Evolutionary conservation across 2,888 invertebrate species (phyloP).

Genomic region (Cephus runcator): DNA sequence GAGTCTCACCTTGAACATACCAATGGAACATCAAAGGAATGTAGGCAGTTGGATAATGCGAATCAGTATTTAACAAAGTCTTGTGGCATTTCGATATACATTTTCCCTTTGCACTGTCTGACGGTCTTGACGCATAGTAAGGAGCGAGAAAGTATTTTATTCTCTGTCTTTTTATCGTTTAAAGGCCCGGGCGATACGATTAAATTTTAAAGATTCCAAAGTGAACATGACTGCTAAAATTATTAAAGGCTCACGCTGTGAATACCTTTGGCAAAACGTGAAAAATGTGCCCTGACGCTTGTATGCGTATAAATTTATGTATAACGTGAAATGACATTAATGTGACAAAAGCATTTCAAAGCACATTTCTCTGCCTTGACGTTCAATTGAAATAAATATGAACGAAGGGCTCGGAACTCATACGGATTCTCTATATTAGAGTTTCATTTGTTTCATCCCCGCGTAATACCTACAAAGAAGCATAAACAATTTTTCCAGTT

Average conservation of each 20-base stretch:
- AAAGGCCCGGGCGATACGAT: neutral
- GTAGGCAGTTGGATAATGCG: neutral
- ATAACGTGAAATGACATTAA: neutral
- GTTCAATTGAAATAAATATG: neutral
- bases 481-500: neutral
- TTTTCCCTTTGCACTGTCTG: neutral
- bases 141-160: neutral
- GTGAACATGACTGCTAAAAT: neutral
- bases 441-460: neutral
- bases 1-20: constrained; percentile 56
- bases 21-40: neutral
- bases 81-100: neutral
- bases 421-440: neutral
- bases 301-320: neutral
- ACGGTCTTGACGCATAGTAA: neutral
- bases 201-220: neutral
- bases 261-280: neutral
- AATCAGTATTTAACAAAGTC: neutral
- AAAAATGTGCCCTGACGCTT: neutral
- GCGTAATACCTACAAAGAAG: neutral
- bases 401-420: neutral
- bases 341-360: neutral
- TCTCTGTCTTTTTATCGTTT: neutral
- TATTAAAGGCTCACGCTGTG: neutral
- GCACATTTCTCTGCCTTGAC: neutral